phyloP scores from a whole-genome alignment of 2,113 vertebrate species.

The Dasyprocta punctata region DNA sequence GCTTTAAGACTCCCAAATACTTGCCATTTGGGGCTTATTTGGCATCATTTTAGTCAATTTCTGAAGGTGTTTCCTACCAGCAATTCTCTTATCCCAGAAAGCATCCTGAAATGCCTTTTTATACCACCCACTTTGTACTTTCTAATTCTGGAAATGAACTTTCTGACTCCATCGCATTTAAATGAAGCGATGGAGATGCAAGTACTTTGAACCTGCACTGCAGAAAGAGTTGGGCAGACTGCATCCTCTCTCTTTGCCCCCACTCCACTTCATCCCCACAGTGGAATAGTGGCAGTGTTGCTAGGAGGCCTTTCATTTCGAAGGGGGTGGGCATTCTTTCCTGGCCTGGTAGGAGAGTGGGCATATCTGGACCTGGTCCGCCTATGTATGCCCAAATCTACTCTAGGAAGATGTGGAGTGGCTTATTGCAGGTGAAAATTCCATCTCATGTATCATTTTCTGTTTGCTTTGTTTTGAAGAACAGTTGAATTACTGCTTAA shows the following conservation, averaged over 20 bases:
- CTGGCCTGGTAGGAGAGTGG: neutral
- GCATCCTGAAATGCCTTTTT: neutral
- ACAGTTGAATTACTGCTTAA: constrained; percentile 11
- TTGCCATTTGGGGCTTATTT: constrained; percentile 9
- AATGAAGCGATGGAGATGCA: neutral
- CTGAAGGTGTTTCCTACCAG: constrained; percentile 1
- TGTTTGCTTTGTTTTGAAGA: constrained; percentile 45
- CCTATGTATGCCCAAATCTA: neutral
- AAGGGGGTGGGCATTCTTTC: neutral
- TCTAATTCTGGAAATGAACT: constrained; percentile 57
- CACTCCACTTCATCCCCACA: neutral
- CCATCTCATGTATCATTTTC: constrained; percentile 5
- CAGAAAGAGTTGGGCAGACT: neutral
- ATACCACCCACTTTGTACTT: neutral
- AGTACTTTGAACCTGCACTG: neutral
- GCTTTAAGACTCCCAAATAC: constrained; percentile 28
- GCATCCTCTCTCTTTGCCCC: neutral
- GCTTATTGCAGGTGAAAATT: constrained; percentile 45
- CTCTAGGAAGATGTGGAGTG: neutral
- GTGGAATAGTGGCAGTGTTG: neutral
- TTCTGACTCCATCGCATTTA: neutral
- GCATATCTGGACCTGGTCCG: neutral
- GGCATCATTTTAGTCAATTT: constrained; percentile 5
- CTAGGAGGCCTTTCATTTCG: neutral
- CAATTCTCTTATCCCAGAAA: neutral